These are phyloP conservation scores for Amblyraja radiata DNA, from an alignment of 2,797 vertebrate genomes.

Conservation along the genomic window DNA sequence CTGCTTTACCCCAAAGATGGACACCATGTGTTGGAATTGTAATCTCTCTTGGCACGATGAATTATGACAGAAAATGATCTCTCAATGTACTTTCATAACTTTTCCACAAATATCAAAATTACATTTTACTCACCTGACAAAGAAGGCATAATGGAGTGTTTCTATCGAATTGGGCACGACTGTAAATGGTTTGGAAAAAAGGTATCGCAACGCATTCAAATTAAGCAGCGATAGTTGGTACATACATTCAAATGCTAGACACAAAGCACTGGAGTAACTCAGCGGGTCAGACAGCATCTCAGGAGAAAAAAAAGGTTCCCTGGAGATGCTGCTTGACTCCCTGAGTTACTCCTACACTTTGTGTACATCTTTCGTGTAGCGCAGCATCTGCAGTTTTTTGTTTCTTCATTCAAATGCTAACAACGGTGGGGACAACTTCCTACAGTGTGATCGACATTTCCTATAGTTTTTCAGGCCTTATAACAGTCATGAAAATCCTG, in stretches of 20 bases:
- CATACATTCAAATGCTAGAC: neutral
- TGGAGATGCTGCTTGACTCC: too few species aligned
- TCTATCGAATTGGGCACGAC: neutral
- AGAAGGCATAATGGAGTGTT: neutral
- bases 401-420: too few species aligned
- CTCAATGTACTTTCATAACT: too few species aligned
- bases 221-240: neutral
- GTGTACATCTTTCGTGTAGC: too few species aligned
- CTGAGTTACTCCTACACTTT: too few species aligned
- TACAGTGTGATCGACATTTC: neutral
- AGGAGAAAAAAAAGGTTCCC: too few species aligned
- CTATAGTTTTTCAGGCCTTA: neutral
- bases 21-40: too few species aligned
- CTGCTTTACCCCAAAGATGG: too few species aligned
- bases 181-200: neutral
- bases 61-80: neutral
- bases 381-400: too few species aligned
- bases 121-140: neutral
- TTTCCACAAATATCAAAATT: neutral
- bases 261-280: too few species aligned
- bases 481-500: neutral
- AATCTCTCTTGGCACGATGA: too few species aligned
- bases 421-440: neutral
- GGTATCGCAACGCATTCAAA: neutral
- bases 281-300: too few species aligned